Percentiles rank a stretch among this genome's conserved stretches.
Evolutionary conservation across 2,113 vertebrate species (phyloP).

Genomic region (Pseudopipra pipra): DNA sequence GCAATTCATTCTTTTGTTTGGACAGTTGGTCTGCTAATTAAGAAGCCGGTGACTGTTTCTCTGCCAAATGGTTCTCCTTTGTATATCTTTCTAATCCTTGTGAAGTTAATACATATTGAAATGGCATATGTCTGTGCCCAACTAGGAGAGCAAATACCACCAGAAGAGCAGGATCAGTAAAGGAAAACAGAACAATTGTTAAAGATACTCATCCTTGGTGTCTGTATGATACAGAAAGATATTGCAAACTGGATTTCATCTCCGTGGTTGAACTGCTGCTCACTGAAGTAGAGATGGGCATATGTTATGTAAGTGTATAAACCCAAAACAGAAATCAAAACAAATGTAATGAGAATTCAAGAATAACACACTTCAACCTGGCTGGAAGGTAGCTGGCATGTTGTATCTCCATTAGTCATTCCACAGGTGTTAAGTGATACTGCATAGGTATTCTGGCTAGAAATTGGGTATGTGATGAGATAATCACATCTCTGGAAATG

Average conservation of each 20-base stretch:
- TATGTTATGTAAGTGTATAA: not conserved
- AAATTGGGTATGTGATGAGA: not conserved
- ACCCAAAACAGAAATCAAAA: not conserved
- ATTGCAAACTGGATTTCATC: not conserved
- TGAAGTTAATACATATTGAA: slow-evolving; percentile 15
- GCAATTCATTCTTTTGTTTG: slow-evolving; percentile 46
- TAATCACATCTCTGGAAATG: not conserved
- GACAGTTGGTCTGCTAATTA: slow-evolving; percentile 44
- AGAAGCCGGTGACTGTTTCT: slow-evolving; percentile 44
- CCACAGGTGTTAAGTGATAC: not conserved
- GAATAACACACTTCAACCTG: not conserved
- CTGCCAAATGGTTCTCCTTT: slow-evolving; percentile 26
- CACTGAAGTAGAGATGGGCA: not conserved
- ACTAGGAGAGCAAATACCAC: not conserved
- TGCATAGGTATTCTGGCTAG: not conserved
- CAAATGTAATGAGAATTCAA: not conserved
- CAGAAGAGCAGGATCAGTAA: not conserved
- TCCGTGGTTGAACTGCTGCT: not conserved
- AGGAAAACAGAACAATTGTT: not conserved
- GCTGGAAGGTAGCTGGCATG: not conserved
- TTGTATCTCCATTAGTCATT: not conserved
- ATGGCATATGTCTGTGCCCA: not conserved
- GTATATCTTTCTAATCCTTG: not conserved
- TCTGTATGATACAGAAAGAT: not conserved
- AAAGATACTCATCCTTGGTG: not conserved